These are phyloP conservation scores for Napeogenes inachia DNA, from an alignment of 2,888 invertebrate genomes.

Conservation along the genomic window DNA sequence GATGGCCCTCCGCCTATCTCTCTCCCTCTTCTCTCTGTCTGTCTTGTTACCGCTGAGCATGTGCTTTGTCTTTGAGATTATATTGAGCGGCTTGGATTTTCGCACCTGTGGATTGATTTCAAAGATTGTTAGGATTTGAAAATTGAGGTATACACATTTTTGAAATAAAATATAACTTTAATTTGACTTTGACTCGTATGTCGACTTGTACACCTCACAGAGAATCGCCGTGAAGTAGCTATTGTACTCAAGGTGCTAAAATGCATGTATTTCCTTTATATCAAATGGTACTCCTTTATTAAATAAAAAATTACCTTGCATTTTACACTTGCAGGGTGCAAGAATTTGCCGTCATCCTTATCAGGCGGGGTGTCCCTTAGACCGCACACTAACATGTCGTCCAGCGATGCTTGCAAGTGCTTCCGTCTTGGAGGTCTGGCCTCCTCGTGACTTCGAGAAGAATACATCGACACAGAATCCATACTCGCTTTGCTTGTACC, in stretches of 20 bases:
- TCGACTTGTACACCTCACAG: too few relatives aligned
- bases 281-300: too few relatives aligned
- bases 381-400: conserved; percentile 77
- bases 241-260: too few relatives aligned
- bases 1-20: conserved; percentile 46
- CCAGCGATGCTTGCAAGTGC: conserved; percentile 74
- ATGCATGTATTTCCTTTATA: too few relatives aligned
- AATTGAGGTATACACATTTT: too few relatives aligned
- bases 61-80: conserved; percentile 58
- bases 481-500: conserved; percentile 60
- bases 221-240: too few relatives aligned
- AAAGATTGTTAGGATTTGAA: background rate
- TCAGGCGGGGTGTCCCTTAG: conserved; percentile 45
- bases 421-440: conserved; percentile 50
- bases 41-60: conserved; percentile 48
- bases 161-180: too few relatives aligned
- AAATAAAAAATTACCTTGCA: conserved; percentile 50
- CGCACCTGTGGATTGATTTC: conserved; percentile 46
- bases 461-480: conserved; percentile 79
- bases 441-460: conserved; percentile 77
- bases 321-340: conserved; percentile 65
- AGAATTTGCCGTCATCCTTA: conserved; percentile 63
- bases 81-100: conserved; percentile 61
- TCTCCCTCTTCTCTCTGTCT: conserved; percentile 37
- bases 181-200: too few relatives aligned